Base-by-base conservation (phyloP, 1,140 invertebrate species). In the Globodera ellingtonae region DNA sequence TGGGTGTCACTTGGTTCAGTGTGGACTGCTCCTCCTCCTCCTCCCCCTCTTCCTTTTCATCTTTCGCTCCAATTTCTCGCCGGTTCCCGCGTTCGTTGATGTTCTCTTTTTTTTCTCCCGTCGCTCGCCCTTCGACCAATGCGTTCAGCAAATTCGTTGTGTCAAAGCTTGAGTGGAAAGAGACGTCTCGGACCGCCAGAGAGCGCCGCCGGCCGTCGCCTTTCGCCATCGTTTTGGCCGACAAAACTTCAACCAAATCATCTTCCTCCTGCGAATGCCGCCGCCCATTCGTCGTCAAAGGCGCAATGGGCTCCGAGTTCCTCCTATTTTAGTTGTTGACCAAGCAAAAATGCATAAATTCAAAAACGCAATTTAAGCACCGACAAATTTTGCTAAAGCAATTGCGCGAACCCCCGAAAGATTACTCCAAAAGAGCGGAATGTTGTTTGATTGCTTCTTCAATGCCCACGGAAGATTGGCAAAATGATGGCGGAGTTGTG, bases 11-110 rank as follows among this genome's bases (percentile, higher is more conserved):
- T 67, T 77, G 75, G 69, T 77, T 44, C 48, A 77, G 50, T 0
- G 75, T 77, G 2, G 75, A 77, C 6, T 65, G 78, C 52, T 79
- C 78, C 44, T 79, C 77, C 52, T 79, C 78, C 35, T 79, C 78
- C 24, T 72, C 50, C 67, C 24, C n/a, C n/a, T n/a, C n/a, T 56
- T 47, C 59, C 35, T 35, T 35, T 35, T 35, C 35, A 35, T 18
- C 50, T 70, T 21, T 24, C 3, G 2, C 21, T n/a, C 13, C n/a
- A 35, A 44, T 78, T 75, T 56, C 72, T 50, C 7, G 62, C 9
- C 44, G 9, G 7, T 59, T 15, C 10, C 46, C 13, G 62, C 13
- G 10, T n/a, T 18, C 10, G 67, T n/a, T 10, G 35, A 6, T 70
- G 3, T 4, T 44, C 4, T 18, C 67, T 44, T 18, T 44, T 7